Evolutionary conservation across 2,113 vertebrate genomes (phyloP).

Genomic region (Brachyistius frenatus): DNA sequence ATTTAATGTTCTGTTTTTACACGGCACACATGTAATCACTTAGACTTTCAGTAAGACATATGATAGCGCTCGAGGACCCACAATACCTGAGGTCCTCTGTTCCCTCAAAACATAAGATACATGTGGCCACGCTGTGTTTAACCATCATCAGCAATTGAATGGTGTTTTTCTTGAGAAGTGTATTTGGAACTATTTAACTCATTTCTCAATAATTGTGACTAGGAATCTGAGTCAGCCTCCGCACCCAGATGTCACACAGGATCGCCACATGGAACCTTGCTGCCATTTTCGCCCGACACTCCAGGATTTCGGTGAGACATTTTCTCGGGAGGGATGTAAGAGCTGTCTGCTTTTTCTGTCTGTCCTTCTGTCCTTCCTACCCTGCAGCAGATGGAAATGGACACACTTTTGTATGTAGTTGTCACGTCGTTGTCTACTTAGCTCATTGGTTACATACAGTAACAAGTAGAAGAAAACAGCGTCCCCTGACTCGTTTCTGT

Average conservation of each 20-base stretch:
- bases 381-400: background rate
- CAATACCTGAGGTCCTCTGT: conserved; percentile 17
- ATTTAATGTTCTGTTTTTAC: conserved; percentile 41
- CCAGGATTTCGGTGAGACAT: conserved; percentile 62
- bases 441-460: background rate
- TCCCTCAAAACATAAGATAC: background rate
- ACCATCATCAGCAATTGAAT: background rate
- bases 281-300: conserved; percentile 40
- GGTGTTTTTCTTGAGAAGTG: background rate
- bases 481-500: background rate
- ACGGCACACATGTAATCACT: conserved; percentile 22
- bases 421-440: background rate
- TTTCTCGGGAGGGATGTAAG: background rate
- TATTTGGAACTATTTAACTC: background rate
- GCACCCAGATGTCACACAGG: conserved; percentile 22
- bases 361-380: background rate
- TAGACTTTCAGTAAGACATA: conserved; percentile 16
- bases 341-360: background rate
- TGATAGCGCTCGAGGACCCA: background rate
- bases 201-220: conserved; percentile 20
- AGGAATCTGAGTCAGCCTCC: conserved; percentile 54
- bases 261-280: conserved; percentile 25
- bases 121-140: conserved; percentile 12
- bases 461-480: background rate
- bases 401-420: background rate